Evolutionary conservation across 2,113 vertebrate genomes (phyloP).

Genomic region (Ctenodactylus gundi): DNA sequence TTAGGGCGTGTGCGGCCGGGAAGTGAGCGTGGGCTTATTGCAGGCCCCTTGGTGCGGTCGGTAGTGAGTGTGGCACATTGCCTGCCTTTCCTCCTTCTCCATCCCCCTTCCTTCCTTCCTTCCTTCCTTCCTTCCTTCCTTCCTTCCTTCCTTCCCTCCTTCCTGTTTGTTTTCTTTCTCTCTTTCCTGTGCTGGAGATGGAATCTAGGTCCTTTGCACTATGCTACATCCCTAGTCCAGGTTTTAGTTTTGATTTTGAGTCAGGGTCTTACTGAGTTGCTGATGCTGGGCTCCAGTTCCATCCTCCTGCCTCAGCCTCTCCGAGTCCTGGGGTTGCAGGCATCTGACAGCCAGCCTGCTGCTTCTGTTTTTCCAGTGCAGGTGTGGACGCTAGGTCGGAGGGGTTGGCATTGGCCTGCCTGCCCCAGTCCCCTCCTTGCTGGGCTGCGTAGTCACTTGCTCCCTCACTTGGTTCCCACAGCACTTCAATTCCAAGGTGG

Average conservation of each 20-base stretch:
- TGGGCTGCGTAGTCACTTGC: neutral
- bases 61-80: too few species aligned
- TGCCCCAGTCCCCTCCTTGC: neutral
- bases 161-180: too few species aligned
- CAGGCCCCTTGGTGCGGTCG: neutral
- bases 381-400: neutral
- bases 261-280: neutral
- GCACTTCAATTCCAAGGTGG: neutral
- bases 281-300: neutral
- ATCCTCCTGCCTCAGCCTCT: neutral
- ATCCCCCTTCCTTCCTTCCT: too few species aligned
- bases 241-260: neutral
- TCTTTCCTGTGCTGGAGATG: too few species aligned
- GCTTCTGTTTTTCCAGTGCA: neutral
- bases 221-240: too few species aligned
- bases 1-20: neutral
- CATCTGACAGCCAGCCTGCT: neutral
- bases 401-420: neutral
- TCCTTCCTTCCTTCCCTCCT: too few species aligned
- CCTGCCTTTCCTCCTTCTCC: too few species aligned
- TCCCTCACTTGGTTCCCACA: slow-evolving; percentile 36
- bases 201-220: too few species aligned
- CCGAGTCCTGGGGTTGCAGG: neutral
- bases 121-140: too few species aligned
- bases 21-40: neutral